phyloP scores from a whole-genome alignment of 2,888 invertebrate species.

The Cheilosia vernalis region DNA sequence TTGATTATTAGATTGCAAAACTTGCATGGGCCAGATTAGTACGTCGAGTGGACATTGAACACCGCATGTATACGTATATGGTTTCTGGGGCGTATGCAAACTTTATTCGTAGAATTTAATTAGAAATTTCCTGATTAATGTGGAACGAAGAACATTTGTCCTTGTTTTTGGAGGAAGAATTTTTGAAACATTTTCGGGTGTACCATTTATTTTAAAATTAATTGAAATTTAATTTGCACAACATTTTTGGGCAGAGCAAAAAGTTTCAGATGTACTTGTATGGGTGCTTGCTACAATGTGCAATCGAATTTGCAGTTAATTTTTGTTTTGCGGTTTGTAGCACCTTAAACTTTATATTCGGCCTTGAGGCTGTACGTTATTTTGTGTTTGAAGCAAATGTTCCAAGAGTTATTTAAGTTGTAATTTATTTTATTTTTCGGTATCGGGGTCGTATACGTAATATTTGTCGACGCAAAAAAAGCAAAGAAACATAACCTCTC shows the following conservation, averaged over 20 bases:
- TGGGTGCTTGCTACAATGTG: no score
- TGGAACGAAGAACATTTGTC: constrained; percentile 22
- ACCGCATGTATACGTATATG: constrained; percentile 30
- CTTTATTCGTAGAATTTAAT: constrained; percentile 60
- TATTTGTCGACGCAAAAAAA: no score
- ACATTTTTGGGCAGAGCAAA: not conserved
- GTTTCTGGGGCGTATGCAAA: constrained; percentile 29
- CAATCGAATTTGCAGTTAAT: no score
- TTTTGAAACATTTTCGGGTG: constrained; percentile 34
- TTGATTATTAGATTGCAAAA: constrained; percentile 50
- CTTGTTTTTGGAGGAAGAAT: constrained; percentile 10
- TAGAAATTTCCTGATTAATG: constrained; percentile 64
- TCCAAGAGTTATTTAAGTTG: no score
- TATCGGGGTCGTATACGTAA: no score
- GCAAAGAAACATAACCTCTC: no score
- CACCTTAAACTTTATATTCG: no score
- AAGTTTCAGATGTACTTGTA: no score
- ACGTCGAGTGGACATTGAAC: constrained; percentile 18
- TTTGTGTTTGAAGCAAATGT: no score
- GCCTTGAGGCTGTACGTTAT: no score
- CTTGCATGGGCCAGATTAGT: not conserved
- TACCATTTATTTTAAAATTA: constrained; percentile 14
- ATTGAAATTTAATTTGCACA: constrained; percentile 24
- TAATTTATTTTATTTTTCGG: no score
- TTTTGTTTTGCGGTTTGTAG: no score